Evolutionary conservation across 1,140 invertebrate genomes (phyloP), one percentile per base, ranked within the genome.

Genomic region (Sarcophaga bullata): DNA sequence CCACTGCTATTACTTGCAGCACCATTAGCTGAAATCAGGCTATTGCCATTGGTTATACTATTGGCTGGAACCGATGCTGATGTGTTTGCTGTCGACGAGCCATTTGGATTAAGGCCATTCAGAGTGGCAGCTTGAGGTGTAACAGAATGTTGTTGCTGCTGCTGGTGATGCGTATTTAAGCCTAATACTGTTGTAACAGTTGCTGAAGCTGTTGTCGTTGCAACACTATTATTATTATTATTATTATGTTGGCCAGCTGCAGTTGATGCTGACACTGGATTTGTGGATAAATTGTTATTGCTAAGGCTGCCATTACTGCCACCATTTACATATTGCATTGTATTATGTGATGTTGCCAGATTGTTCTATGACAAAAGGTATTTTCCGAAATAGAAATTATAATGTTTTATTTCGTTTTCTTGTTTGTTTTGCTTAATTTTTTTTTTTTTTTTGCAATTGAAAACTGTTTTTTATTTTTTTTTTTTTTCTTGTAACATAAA

Each of bases 351-450:
- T 52, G 86, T 86, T 88, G 86, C 88, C 87, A 89, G 87, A 89
- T 89, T 89, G 88, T 87, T 89, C 88, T 89, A 86, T 88, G 87
- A 87, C 87, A 89, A 88, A 89, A 87, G 87, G 87, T 87, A 37
- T 37, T 68, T n/a, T 68, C 5, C 62, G 62, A 9, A 68, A 17
- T 68, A 68, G 17, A 68, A 19, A 68, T 78, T 58, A 50, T 72
- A n/a, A 15, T 84, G 15, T 80, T 80, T 84, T 54, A 75, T 82
- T 81, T 75, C 9, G 80, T 54, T 78, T 84, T 75, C 73, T 19
- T 68, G 73, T 54, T 76, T 25, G 17, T 78, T 78, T 6, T 5
- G 15, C 58, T 37, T 75, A 17, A 49, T 10, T 52, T 81, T 83
- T 73, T 19, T 50, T 50, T 37, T 73, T 73, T 73, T 82, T 19